Percentiles rank a stretch among this genome's conserved stretches.
phyloP scores from a whole-genome alignment of 1,140 invertebrate genomes.

The Brachionus koreanus region DNA sequence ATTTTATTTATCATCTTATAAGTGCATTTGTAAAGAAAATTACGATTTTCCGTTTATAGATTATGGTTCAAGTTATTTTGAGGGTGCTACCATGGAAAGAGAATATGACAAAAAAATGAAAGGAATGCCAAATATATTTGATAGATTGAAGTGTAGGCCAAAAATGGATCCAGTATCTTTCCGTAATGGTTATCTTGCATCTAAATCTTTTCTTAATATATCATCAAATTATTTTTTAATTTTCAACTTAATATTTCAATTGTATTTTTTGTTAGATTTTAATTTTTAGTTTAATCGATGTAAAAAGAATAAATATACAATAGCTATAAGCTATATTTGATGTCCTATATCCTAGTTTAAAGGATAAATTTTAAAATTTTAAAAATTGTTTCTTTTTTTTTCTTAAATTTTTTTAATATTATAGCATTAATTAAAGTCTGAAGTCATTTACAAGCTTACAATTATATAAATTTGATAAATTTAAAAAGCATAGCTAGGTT shows the following conservation, averaged over 20 bases:
- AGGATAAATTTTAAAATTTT: too few relatives aligned
- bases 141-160: conserved; percentile 34
- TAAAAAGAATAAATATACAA: too few relatives aligned
- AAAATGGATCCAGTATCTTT: not conserved
- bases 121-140: conserved; percentile 38
- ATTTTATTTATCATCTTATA: conserved; percentile 33
- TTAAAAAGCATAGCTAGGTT: too few relatives aligned
- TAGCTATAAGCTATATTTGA: too few relatives aligned
- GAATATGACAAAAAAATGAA: conserved; percentile 42
- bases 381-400: too few relatives aligned
- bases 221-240: not conserved
- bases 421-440: too few relatives aligned
- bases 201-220: not conserved
- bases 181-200: not conserved
- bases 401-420: too few relatives aligned
- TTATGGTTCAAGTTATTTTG: conserved; percentile 44
- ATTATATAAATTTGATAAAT: too few relatives aligned
- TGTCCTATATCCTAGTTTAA: too few relatives aligned
- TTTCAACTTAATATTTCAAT: not conserved
- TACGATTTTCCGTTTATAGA: conserved; percentile 44
- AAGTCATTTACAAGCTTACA: too few relatives aligned
- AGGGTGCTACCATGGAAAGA: conserved; percentile 39
- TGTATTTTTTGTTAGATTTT: not conserved
- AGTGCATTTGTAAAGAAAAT: conserved; percentile 23
- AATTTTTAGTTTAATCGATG: too few relatives aligned